A percentile compares a stretch with the other conserved stretches of the same genome.
phyloP scores from a whole-genome alignment of 2,888 invertebrate genomes.

The Anthophora plumipes region DNA sequence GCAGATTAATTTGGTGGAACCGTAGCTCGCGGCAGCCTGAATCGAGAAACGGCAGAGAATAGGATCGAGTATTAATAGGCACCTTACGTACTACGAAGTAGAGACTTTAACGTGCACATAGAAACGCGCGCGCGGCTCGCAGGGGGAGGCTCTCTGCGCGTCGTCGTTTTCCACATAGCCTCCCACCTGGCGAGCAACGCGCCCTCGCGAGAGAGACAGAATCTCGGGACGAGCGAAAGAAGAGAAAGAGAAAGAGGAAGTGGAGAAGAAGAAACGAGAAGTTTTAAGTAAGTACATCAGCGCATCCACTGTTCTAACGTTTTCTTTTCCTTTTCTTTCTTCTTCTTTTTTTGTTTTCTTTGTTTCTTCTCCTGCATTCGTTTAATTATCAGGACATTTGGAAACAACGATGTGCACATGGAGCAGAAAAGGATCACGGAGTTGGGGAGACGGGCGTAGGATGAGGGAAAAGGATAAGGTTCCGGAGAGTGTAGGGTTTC shows the following conservation, averaged over 20 bases:
- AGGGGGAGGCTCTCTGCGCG: constrained; percentile 31
- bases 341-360: not conserved
- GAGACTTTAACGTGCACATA: constrained; percentile 79
- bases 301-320: constrained; percentile 28
- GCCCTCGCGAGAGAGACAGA: constrained; percentile 30
- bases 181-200: constrained; percentile 24
- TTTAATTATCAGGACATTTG: constrained; percentile 16
- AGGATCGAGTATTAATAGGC: constrained; percentile 62
- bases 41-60: constrained; percentile 52
- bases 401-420: not conserved
- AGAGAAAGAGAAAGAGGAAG: constrained; percentile 42
- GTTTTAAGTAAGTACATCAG: constrained; percentile 65
- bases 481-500: constrained; percentile 40
- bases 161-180: not conserved
- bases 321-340: not conserved
- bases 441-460: not conserved
- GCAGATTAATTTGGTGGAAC: constrained; percentile 38
- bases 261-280: constrained; percentile 48
- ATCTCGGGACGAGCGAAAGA: constrained; percentile 47
- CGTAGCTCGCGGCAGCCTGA: constrained; percentile 36
- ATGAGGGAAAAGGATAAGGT: not conserved
- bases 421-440: too few relatives aligned
- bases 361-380: constrained; percentile 4
- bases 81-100: constrained; percentile 79
- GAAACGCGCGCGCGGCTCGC: constrained; percentile 69